These are phyloP conservation scores for Pedionomus torquatus DNA, from an alignment of 2,113 vertebrate species.

Conservation along the genomic window DNA sequence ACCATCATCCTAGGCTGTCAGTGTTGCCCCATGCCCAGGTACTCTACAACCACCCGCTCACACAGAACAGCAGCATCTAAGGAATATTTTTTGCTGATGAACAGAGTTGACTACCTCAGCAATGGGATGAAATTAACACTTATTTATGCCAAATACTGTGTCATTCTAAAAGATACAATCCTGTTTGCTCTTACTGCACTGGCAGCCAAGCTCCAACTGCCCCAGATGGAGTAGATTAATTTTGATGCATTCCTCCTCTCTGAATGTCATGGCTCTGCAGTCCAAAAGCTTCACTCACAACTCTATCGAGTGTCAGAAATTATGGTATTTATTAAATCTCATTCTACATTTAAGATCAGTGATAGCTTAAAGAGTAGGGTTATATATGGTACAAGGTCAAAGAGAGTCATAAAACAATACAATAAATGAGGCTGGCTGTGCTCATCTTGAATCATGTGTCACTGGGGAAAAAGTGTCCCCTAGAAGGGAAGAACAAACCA, in stretches of 20 bases:
- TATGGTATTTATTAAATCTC: background rate
- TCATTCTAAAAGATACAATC: background rate
- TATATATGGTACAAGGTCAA: background rate
- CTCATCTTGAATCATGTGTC: background rate
- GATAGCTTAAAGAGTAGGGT: background rate
- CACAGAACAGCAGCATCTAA: background rate
- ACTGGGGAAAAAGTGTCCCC: background rate
- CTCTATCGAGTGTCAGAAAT: background rate
- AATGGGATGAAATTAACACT: background rate
- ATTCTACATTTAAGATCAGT: background rate
- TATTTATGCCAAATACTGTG: background rate
- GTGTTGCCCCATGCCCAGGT: background rate
- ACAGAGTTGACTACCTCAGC: background rate
- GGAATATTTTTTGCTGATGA: background rate
- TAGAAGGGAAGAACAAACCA: background rate
- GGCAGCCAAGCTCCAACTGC: background rate
- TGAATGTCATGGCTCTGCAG: background rate
- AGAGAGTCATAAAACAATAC: background rate
- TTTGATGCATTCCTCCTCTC: background rate
- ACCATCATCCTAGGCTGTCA: background rate
- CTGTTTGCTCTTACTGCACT: background rate
- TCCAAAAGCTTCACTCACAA: background rate
- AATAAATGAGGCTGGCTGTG: background rate
- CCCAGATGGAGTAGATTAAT: conserved; percentile 42
- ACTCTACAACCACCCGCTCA: background rate